phyloP scores from a whole-genome alignment of 2,113 vertebrate species.

The Sceloporus tristichus region DNA sequence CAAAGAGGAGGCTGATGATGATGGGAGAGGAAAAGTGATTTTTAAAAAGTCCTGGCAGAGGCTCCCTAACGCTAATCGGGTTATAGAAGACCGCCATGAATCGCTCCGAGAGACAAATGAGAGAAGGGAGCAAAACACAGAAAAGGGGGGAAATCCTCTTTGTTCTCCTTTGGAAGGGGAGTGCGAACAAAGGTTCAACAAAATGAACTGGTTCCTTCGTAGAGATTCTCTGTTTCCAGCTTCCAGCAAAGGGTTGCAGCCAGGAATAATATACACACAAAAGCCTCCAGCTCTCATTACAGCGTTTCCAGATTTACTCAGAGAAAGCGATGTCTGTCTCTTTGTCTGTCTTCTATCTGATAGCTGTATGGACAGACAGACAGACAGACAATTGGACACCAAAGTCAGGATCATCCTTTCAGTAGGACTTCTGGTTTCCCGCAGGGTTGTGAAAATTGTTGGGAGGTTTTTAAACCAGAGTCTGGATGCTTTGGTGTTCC shows the following conservation, averaged over 20 bases:
- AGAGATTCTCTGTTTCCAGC: conserved; percentile 13
- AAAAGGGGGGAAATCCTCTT: conserved; percentile 53
- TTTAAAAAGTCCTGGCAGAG: conserved; percentile 44
- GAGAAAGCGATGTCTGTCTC: not conserved
- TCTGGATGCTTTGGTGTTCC: too few species aligned
- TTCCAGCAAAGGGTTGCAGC: conserved; percentile 33
- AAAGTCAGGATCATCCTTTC: too few species aligned
- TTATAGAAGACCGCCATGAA: conserved; percentile 11
- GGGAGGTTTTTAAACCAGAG: too few species aligned
- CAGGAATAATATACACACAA: not conserved
- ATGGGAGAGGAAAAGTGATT: not conserved
- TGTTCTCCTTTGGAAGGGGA: conserved; percentile 53
- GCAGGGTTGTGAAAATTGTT: too few species aligned
- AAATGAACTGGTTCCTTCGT: not conserved
- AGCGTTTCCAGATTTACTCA: conserved; percentile 29
- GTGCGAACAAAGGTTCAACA: conserved; percentile 54
- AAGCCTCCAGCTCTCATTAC: conserved; percentile 4
- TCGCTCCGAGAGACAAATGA: conserved; percentile 68
- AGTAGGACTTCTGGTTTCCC: too few species aligned
- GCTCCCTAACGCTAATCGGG: not conserved
- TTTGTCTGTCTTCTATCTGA: too few species aligned
- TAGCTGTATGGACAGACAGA: too few species aligned
- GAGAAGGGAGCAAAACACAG: conserved; percentile 65
- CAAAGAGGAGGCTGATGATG: not conserved
- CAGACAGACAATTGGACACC: too few species aligned